phyloP scores from a whole-genome alignment of 2,888 invertebrate genomes.

The Rhabditophanes sp. region DNA sequence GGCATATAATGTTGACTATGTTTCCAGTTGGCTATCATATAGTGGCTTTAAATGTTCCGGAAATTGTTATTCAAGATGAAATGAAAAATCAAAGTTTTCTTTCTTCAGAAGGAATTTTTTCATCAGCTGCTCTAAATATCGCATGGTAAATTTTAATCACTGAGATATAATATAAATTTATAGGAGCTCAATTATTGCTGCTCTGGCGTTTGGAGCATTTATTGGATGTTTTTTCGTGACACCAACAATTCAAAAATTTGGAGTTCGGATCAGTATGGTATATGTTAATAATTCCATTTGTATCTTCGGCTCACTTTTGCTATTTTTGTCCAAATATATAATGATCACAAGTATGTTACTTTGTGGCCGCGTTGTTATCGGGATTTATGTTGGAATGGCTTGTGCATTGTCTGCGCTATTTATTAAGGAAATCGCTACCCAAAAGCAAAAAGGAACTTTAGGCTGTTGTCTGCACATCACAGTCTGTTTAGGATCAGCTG shows the following conservation, averaged over 20 bases:
- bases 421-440: conserved; percentile 27
- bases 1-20: conserved; percentile 7
- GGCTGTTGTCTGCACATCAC: conserved; percentile 30
- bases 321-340: conserved; percentile 10
- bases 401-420: conserved; percentile 29
- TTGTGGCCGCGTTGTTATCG: conserved; percentile 12
- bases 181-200: conserved; percentile 23
- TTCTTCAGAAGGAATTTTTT: too few species aligned
- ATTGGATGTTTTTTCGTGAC: conserved; percentile 21
- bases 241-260: conserved; percentile 9
- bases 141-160: conserved; percentile 9
- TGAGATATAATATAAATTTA: conserved; percentile 3
- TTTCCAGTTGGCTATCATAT: conserved; percentile 23
- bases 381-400: conserved; percentile 19
- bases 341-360: conserved; percentile 9
- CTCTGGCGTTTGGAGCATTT: conserved; percentile 29
- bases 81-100: too few species aligned
- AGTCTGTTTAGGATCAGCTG: conserved; percentile 29
- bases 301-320: conserved; percentile 6
- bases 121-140: too few species aligned
- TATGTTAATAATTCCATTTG: conserved; percentile 10
- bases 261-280: conserved; percentile 9
- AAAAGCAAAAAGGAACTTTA: conserved; percentile 12
- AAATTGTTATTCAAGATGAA: conserved; percentile 18
- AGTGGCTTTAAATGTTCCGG: conserved; percentile 32